Percentiles rank a stretch among this genome's conserved stretches.
Evolutionary conservation across 2,888 invertebrate genomes (phyloP).

Genomic region (Patella depressa): DNA sequence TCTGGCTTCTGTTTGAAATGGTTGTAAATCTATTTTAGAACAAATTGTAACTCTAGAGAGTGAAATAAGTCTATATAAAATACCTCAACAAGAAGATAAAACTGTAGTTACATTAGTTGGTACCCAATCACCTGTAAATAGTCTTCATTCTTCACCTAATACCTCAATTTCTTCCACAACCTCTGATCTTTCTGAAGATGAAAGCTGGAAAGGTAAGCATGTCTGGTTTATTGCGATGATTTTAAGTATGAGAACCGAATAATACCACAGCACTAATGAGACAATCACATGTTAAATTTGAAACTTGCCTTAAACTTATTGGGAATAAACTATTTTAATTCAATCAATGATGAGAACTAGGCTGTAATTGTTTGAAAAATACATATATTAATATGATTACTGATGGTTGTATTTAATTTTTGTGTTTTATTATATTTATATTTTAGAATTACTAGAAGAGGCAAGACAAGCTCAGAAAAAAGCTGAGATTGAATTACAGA

Average conservation of each 20-base stretch:
- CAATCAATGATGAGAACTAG: no score
- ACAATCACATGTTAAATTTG: no score
- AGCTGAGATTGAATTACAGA: slow-evolving; percentile 54
- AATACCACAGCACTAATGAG: no score
- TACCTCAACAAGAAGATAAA: slow-evolving; percentile 47
- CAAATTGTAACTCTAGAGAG: slow-evolving; percentile 46
- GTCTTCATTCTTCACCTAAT: slow-evolving; percentile 4
- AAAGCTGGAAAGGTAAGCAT: slow-evolving; percentile 46
- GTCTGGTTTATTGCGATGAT: neutral
- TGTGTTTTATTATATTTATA: neutral
- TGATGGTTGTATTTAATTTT: no score
- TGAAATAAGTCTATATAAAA: slow-evolving; percentile 42
- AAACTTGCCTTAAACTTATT: no score
- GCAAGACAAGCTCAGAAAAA: slow-evolving; percentile 56
- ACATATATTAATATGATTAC: no score
- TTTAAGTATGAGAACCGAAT: no score
- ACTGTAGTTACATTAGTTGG: slow-evolving; percentile 39
- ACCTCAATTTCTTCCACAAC: slow-evolving; percentile 24
- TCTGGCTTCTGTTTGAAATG: no score
- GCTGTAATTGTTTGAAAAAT: no score
- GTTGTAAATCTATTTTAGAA: slow-evolving; percentile 34
- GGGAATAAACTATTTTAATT: no score
- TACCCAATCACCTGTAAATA: slow-evolving; percentile 20
- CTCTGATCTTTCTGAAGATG: slow-evolving; percentile 23
- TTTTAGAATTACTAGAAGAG: slow-evolving; percentile 56